phyloP scores from a whole-genome alignment of 2,113 vertebrate genomes.

The Clarias gariepinus region DNA sequence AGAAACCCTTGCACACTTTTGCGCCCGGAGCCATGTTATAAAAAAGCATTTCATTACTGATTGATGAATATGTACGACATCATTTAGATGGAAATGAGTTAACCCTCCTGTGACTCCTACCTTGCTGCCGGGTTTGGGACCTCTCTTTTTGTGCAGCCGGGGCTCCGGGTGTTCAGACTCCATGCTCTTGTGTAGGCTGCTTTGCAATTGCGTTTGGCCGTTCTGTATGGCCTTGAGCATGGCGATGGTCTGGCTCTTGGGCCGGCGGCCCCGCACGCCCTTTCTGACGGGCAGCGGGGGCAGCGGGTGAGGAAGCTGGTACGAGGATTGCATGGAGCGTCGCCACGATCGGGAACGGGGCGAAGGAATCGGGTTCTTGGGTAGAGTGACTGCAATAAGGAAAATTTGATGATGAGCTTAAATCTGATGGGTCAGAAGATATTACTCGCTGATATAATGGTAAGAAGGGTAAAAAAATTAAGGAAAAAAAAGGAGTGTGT shows the following conservation, averaged over 20 bases:
- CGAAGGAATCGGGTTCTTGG: conserved; percentile 76
- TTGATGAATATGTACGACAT: background rate
- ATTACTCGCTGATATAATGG: background rate
- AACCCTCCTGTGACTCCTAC: conserved; percentile 64
- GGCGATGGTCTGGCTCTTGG: conserved; percentile 79
- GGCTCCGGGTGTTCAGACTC: conserved; percentile 71
- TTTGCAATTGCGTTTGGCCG: conserved; percentile 70
- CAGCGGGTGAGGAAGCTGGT: conserved; percentile 79
- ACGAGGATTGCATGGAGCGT: conserved; percentile 85
- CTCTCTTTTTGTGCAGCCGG: conserved; percentile 83
- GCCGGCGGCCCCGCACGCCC: conserved; percentile 79
- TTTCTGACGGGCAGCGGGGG: conserved; percentile 81
- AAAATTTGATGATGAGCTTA: conserved; percentile 47
- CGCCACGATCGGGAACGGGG: conserved; percentile 74
- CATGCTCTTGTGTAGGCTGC: conserved; percentile 65
- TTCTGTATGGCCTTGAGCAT: conserved; percentile 78
- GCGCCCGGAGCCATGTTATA: too few relatives aligned
- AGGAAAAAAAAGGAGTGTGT: too few relatives aligned
- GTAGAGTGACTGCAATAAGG: conserved; percentile 76
- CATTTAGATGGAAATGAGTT: background rate
- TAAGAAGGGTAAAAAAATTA: too few relatives aligned
- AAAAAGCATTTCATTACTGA: background rate
- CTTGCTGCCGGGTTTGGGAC: conserved; percentile 86
- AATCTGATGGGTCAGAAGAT: background rate
- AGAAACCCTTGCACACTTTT: background rate